Base-by-base conservation (phyloP, 2,888 invertebrate species). In the Hyposoter dolosus region DNA sequence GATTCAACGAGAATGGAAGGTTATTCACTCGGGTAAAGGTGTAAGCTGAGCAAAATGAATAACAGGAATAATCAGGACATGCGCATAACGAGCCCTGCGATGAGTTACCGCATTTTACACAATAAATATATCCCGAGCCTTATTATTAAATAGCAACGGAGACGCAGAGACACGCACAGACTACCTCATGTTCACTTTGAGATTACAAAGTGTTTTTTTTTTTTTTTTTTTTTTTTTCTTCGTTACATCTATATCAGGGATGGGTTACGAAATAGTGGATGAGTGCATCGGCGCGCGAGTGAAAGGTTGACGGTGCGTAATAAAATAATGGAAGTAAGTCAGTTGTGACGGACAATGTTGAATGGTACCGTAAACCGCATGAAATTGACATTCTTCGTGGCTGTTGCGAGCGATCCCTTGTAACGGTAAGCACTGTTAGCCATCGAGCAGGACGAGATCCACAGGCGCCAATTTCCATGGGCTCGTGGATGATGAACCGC, bases 341-440 rank as follows among this genome's bases (percentile, higher is more conserved):
- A 88, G 88, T 88, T 89, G 88, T 90, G 89, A 90, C 89, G 89
- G 89, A 90, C 89, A 90, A 92, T 92, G 91, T 43, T 43, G 40
- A 47, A 90, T 77, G 92, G 92, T 93, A 93, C 93, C 93, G 93
- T 93, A 92, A 92, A 92, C 92, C 92, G 91, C 90, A 91, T 90
- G 90, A 93, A 93, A 93, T 92, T 92, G 92, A 92, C 92, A 93
- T 93, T 93, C 92, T 91, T 89, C 90, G 89, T 60, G 60, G 75
- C 68, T 60, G 90, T 89, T 90, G 90, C 89, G 88, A 90, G 89
- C 91, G 93, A 93, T 93, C 91, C 91, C 90, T 89, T 68, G 81
- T 93, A 94, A 94, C 93, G 93, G 93, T 93, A 93, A 90, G 90
- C 88, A 90, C 90, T 91, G 91, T 93, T 93, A 92, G 90, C 93